Evolutionary conservation across 2,113 vertebrate species (phyloP).

Genomic region (Camelus dromedarius): DNA sequence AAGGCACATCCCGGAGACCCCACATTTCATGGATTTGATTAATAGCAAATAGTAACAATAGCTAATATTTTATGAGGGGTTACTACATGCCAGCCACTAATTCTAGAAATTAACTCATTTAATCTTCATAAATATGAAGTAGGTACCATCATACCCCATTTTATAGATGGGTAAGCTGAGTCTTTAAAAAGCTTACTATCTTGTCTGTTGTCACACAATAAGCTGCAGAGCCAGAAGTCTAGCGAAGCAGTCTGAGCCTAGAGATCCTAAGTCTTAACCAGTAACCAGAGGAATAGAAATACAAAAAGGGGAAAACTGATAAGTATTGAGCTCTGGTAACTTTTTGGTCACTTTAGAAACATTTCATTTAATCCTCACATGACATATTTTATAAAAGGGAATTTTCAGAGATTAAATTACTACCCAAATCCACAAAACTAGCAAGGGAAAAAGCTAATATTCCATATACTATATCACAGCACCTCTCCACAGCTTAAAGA

Average conservation of each 20-base stretch:
- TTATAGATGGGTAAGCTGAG: not conserved
- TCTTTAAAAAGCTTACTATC: not conserved
- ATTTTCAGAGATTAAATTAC: slow-evolving; percentile 21
- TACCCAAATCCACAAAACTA: not conserved
- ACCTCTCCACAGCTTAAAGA: not conserved
- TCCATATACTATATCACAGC: not conserved
- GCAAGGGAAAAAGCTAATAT: not conserved
- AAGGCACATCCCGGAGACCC: not conserved
- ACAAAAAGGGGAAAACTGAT: not conserved
- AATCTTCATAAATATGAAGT: slow-evolving; percentile 19
- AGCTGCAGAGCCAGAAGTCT: not conserved
- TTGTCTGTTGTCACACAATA: not conserved
- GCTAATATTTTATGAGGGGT: not conserved
- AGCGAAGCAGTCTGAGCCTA: not conserved
- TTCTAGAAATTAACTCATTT: slow-evolving; percentile 25
- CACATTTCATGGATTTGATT: not conserved
- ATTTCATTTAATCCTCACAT: not conserved
- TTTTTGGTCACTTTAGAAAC: not conserved
- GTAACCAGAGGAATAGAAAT: not conserved
- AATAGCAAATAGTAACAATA: not conserved
- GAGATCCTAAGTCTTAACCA: not conserved
- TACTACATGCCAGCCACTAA: not conserved
- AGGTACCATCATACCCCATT: not conserved
- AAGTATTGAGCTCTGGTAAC: not conserved
- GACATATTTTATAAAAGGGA: slow-evolving; percentile 17